Evolutionary conservation across 2,113 vertebrate genomes (phyloP), one percentile per base, ranked within the genome.

Genomic region (Nothoprocta perdicaria): DNA sequence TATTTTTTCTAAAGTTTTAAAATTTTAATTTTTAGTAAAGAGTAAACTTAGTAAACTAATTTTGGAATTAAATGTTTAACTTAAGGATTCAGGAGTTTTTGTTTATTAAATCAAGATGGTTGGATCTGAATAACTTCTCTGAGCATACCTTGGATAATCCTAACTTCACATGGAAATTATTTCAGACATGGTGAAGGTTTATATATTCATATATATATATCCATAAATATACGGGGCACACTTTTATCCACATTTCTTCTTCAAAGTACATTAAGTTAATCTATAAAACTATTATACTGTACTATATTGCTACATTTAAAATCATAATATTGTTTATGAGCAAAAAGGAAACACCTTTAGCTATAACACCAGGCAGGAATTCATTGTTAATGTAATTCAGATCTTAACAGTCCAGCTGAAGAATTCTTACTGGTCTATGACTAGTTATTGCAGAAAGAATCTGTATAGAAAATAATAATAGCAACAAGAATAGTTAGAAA

Each of bases 401-500:
- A 41, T 75, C 9, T 75, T 71, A 67, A 52, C 9, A 45, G 4
- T 50, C 21, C 62, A 46, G 50, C 0, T 60, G 19, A 80, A 80
- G 22, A 73, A 40, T 21, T 68, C 26, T 57, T 57, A 31, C 27
- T 31, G 29, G 15, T 57, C 27, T 57, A 57, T 55, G 29, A 15
- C 53, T 57, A 31, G 24, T 40, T 91, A 27, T 48, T 21, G 62
- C 7, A 46, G n/a, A 41, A 88, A 40, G 0, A 27, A 58, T 23
- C 4, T 33, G 17, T 43, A 12, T 4, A 82, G 38, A 67, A 48
- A 40, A 31, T 23, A 63, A 50, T 16, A 43, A 7, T 1, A 7
- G 29, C 3, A 38, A 23, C 13, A 53, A 53, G 13, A 53, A 38
- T 0, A 0, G 12, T 66, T 71, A 11, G 23, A 63, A 29, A 26